Evolutionary conservation across 2,888 invertebrate genomes (phyloP).

Genomic region (Phyllotreta striolata): DNA sequence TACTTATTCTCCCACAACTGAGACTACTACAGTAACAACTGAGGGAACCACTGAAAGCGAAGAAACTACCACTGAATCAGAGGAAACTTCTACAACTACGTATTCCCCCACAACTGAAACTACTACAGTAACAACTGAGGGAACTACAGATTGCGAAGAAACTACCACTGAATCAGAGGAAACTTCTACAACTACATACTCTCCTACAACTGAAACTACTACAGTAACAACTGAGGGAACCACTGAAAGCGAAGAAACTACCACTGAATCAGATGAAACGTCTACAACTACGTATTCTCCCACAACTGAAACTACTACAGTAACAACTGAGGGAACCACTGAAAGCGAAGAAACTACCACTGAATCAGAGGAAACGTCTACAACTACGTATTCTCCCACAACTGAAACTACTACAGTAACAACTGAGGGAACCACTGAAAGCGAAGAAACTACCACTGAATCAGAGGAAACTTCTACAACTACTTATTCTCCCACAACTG

Average conservation of each 20-base stretch:
- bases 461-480: background rate
- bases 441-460: background rate
- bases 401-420: background rate
- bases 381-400: too few relatives aligned
- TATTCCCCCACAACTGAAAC: too few relatives aligned
- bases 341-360: background rate
- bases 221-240: too few relatives aligned
- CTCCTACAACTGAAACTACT: too few relatives aligned
- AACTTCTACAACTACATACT: too few relatives aligned
- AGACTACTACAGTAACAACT: too few relatives aligned
- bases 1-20: too few relatives aligned
- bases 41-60: too few relatives aligned
- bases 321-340: background rate
- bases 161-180: background rate
- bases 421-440: background rate
- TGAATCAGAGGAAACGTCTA: too few relatives aligned
- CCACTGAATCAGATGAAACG: background rate
- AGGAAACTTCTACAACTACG: background rate
- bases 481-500: background rate
- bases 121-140: background rate
- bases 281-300: background rate
- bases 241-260: background rate
- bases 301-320: slow-evolving; percentile 8
- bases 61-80: too few relatives aligned
- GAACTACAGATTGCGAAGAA: background rate